These are phyloP conservation scores for Drosophila ustulata DNA, from an alignment of 2,888 invertebrate species.

Conservation along the genomic window DNA sequence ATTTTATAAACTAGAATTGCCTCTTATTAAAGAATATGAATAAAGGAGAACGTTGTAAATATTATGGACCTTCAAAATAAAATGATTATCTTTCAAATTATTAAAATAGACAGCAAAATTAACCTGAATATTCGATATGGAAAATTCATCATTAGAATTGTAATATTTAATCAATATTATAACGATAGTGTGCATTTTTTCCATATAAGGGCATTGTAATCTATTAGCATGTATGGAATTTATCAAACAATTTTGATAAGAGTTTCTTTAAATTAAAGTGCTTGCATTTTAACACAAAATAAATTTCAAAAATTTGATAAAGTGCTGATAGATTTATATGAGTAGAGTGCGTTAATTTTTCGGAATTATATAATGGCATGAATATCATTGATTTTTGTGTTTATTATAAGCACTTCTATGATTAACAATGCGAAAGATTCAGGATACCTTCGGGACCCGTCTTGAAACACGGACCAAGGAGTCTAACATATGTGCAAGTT, in stretches of 20 bases:
- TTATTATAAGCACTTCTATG: slow-evolving; percentile 52
- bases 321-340: slow-evolving; percentile 53
- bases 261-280: slow-evolving; percentile 53
- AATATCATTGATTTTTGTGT: slow-evolving; percentile 44
- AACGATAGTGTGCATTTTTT: slow-evolving; percentile 84
- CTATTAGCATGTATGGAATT: slow-evolving; percentile 84
- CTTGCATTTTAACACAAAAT: slow-evolving; percentile 53
- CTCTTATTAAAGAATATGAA: slow-evolving; percentile 40
- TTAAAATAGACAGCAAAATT: slow-evolving; percentile 84
- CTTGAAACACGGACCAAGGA: slow-evolving; percentile 92
- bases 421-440: slow-evolving; percentile 85
- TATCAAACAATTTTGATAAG: slow-evolving; percentile 50
- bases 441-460: slow-evolving; percentile 88
- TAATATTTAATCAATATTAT: slow-evolving; percentile 67
- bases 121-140: slow-evolving; percentile 86
- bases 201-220: slow-evolving; percentile 86
- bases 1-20: slow-evolving; percentile 46
- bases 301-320: slow-evolving; percentile 58
- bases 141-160: slow-evolving; percentile 83
- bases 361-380: slow-evolving; percentile 48
- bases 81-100: slow-evolving; percentile 4
- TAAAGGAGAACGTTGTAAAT: slow-evolving; percentile 6
- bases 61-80: slow-evolving; percentile 15
- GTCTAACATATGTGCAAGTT: slow-evolving; percentile 90
- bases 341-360: slow-evolving; percentile 54